These are phyloP conservation scores for Argentina silus DNA, from an alignment of 2,797 vertebrate species.

Conservation along the genomic window DNA sequence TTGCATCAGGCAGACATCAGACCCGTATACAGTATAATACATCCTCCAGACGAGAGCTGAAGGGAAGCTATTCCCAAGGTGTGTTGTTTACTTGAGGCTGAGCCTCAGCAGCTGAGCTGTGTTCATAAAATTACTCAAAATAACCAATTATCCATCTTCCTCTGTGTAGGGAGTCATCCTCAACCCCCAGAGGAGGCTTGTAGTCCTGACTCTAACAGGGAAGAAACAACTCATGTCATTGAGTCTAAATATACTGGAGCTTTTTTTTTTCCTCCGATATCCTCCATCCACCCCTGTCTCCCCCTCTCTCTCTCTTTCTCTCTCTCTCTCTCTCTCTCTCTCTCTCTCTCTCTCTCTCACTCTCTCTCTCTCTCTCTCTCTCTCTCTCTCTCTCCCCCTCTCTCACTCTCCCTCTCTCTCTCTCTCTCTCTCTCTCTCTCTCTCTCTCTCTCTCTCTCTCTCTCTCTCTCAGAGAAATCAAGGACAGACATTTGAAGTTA, in stretches of 20 bases:
- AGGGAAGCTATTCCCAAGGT: constrained; percentile 77
- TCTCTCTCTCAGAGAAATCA: constrained; percentile 50
- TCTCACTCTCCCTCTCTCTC: not conserved
- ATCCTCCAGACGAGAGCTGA: constrained; percentile 53
- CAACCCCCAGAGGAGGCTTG: constrained; percentile 72
- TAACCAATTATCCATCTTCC: constrained; percentile 83
- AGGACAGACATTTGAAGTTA: constrained; percentile 13
- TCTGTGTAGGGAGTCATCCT: constrained; percentile 68
- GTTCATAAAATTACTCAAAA: constrained; percentile 81
- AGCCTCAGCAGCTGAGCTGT: constrained; percentile 79
- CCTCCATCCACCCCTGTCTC: not conserved
- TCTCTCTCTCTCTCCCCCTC: not conserved
- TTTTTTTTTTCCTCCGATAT: constrained; percentile 28
- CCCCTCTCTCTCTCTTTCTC: not conserved
- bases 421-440: constrained; percentile 42
- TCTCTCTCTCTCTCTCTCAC: constrained; percentile 9
- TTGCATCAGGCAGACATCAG: constrained; percentile 66
- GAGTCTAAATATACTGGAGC: constrained; percentile 72
- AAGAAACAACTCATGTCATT: constrained; percentile 69
- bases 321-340: constrained; percentile 39
- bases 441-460: constrained; percentile 23
- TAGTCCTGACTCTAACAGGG: constrained; percentile 74
- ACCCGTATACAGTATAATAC: constrained; percentile 12
- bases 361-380: constrained; percentile 39
- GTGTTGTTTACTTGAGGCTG: constrained; percentile 78